These are phyloP conservation scores for Perithous albicinctus DNA, from an alignment of 2,888 invertebrate genomes.

Conservation along the genomic window DNA sequence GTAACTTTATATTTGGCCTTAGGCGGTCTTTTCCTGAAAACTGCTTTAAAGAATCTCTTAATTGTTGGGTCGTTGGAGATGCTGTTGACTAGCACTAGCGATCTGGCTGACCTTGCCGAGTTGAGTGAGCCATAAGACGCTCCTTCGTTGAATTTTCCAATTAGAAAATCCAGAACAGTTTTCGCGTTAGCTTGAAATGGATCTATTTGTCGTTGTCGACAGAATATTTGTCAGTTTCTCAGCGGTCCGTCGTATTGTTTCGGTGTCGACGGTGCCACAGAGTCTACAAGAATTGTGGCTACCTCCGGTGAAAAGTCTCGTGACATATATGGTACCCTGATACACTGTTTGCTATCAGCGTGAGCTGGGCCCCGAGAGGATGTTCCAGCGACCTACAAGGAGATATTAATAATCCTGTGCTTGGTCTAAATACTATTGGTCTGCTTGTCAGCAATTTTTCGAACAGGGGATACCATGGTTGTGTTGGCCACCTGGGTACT, in stretches of 20 bases:
- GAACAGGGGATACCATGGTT: slow-evolving; percentile 65
- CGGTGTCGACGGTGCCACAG: slow-evolving; percentile 39
- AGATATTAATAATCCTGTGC: slow-evolving; percentile 2
- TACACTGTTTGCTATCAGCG: slow-evolving; percentile 47
- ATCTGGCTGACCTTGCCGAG: slow-evolving; percentile 36
- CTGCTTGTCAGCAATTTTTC: background rate
- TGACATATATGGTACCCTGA: slow-evolving; percentile 41
- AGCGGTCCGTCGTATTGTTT: no score
- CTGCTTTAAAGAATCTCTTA: slow-evolving; percentile 35
- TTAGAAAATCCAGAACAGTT: slow-evolving; percentile 25
- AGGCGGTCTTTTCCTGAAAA: slow-evolving; percentile 24
- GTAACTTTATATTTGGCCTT: slow-evolving; percentile 43
- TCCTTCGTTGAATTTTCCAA: slow-evolving; percentile 38
- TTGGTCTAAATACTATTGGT: slow-evolving; percentile 27
- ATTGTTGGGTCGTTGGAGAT: slow-evolving; percentile 14
- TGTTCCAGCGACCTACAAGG: slow-evolving; percentile 26
- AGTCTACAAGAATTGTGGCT: slow-evolving; percentile 22
- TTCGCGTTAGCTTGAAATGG: slow-evolving; percentile 7
- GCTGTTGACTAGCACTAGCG: slow-evolving; percentile 8
- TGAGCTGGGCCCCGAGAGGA: slow-evolving; percentile 35
- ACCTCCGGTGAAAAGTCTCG: slow-evolving; percentile 14
- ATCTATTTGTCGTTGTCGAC: background rate
- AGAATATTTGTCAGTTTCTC: no score
- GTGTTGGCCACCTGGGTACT: slow-evolving; percentile 52
- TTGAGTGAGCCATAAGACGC: slow-evolving; percentile 45